Conservation (phyloP, 2,888 invertebrate species). For the Chloroclystis v-ata region DNA sequence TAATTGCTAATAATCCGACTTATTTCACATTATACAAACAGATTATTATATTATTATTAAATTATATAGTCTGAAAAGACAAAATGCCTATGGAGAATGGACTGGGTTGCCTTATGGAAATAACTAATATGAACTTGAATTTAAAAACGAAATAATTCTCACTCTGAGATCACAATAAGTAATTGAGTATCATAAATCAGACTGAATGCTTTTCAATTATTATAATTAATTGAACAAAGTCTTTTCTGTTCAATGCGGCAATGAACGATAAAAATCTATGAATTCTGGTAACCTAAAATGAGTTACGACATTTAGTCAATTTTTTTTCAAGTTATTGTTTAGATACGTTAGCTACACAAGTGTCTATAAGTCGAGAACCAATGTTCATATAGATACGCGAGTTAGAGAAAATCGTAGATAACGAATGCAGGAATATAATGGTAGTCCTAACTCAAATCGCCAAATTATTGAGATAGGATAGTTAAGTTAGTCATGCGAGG, state of each 20-base stretch:
- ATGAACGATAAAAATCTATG: not conserved
- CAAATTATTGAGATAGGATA: not conserved
- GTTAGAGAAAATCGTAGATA: not conserved
- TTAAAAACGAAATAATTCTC: not conserved
- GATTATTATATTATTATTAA: too few relatives aligned
- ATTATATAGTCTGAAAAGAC: too few relatives aligned
- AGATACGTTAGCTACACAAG: slow-evolving; percentile 5
- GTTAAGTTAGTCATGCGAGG: slow-evolving; percentile 1
- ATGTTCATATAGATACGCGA: not conserved
- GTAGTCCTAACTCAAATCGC: not conserved
- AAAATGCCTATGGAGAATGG: too few relatives aligned
- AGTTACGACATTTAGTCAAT: slow-evolving; percentile 5
- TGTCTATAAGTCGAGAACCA: slow-evolving; percentile 4
- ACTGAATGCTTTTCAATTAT: too few relatives aligned
- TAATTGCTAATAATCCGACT: too few relatives aligned
- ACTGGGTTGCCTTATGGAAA: too few relatives aligned
- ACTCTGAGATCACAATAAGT: slow-evolving; percentile 1
- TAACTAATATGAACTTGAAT: not conserved
- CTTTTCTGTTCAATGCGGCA: not conserved
- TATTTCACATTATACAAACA: too few relatives aligned
- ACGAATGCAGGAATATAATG: not conserved
- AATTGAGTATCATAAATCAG: not conserved
- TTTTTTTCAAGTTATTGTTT: slow-evolving; percentile 7
- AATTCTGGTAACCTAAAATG: slow-evolving; percentile 4
- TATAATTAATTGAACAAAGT: slow-evolving; percentile 1